phyloP scores from a whole-genome alignment of 2,888 invertebrate species.

The Leptinotarsa juncta region DNA sequence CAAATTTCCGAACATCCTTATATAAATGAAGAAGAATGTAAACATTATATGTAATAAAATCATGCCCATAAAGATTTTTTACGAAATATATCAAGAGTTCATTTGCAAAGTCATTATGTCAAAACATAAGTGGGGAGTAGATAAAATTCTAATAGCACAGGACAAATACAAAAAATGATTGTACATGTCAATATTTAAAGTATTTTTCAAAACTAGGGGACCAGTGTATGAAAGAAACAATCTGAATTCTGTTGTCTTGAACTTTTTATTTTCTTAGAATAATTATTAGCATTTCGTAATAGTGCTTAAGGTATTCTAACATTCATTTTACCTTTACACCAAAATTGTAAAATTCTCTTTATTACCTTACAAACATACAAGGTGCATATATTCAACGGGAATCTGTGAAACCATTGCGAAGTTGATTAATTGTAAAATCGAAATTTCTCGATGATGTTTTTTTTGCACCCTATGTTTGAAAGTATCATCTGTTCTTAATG shows the following conservation, averaged over 20 bases:
- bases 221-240: conserved; percentile 27
- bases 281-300: neutral
- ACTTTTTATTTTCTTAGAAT: neutral
- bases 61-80: conserved; percentile 22
- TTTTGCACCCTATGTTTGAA: too few species aligned
- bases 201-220: conserved; percentile 28
- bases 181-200: conserved; percentile 19
- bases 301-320: neutral
- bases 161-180: conserved; percentile 26
- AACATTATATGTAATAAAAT: conserved; percentile 27
- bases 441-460: too few species aligned
- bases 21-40: conserved; percentile 27
- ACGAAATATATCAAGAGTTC: conserved; percentile 27
- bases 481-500: too few species aligned
- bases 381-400: too few species aligned
- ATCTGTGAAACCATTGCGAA: too few species aligned
- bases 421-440: too few species aligned
- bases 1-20: conserved; percentile 21
- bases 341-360: neutral
- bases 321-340: neutral
- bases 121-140: conserved; percentile 25
- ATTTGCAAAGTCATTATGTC: conserved; percentile 29
- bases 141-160: conserved; percentile 23
- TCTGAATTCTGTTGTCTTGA: conserved; percentile 25
- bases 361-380: neutral